Evolutionary conservation across 1,140 invertebrate species (phyloP), one percentile per base, ranked within the genome.

Genomic region (Meloidogyne floridensis): DNA sequence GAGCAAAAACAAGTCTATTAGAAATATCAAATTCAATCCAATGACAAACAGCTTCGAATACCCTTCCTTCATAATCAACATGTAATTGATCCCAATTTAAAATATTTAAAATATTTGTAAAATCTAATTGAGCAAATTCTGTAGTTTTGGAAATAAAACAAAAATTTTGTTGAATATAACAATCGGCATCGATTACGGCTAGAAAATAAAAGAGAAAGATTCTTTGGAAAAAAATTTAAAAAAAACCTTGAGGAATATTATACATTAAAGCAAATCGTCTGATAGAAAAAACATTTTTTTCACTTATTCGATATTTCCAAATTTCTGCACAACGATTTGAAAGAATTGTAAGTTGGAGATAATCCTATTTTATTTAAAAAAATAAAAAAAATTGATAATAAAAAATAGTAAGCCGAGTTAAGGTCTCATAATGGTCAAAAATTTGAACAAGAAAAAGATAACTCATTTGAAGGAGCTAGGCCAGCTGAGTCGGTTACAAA

Each of bases 81-180:
- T 94, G 93, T 1, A 96, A 91, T 87, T 95, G 94, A 91, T 96
- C 95, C 80, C 93, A 92, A 11, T 92, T 92, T 70, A 96, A 92
- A 72, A 96, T 79, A 13, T 81, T 18, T 3, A 81, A 0, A 11
- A 81, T 13, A 2, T 95, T 94, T 0, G 91, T 87, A 10, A 93
- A 91, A 32, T 88, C 85, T n/a, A 95, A 90, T 81, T 90, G 92
- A 10, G 94, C 90, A 90, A 94, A 96, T 88, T 96, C 95, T 54
- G 95, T 94, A 11, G 93, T 93, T 80, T 92, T 91, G 2, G 93
- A 93, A 2, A 96, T 94, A 86, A 94, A 93, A 79, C 93, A 92
- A 91, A 96, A 96, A 91, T 95, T 93, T 85, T 94, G 93, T 85
- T 95, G 93, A 81, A 96, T 93, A 90, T 93, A 96, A 88, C 94